Conservation (phyloP, 2,888 invertebrate species). For the Drosophila neoperkinsi region DNA sequence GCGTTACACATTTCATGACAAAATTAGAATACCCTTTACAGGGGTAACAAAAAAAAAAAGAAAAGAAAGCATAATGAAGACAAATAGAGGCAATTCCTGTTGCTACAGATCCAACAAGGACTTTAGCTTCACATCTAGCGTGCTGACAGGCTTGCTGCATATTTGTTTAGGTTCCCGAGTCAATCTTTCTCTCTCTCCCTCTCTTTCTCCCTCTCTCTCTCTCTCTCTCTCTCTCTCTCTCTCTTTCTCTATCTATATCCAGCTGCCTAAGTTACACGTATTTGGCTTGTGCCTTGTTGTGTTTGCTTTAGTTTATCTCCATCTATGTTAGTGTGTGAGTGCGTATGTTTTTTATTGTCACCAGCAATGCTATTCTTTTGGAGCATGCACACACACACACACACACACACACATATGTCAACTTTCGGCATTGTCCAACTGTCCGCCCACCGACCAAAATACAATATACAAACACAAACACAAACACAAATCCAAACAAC, state of each 20-base stretch:
- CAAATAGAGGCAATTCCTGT: constrained; percentile 67
- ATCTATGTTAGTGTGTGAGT: not conserved
- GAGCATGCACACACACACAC: constrained; percentile 13
- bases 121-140: not conserved
- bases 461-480: constrained; percentile 38
- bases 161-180: constrained; percentile 66
- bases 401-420: constrained; percentile 16
- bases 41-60: not conserved
- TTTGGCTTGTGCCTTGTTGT: constrained; percentile 43
- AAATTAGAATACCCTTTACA: not conserved
- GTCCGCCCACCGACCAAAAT: constrained; percentile 33
- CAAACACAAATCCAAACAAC: constrained; percentile 26
- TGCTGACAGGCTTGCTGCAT: constrained; percentile 54
- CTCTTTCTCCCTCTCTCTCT: not conserved
- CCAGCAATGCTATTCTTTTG: constrained; percentile 46
- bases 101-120: constrained; percentile 15
- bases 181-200: constrained; percentile 2
- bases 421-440: constrained; percentile 33
- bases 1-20: not conserved
- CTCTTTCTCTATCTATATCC: not conserved
- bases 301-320: constrained; percentile 48
- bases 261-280: not conserved
- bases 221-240: not conserved
- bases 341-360: constrained; percentile 44
- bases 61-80: constrained; percentile 52